Base-by-base conservation (phyloP, 2,888 invertebrate species). In the Thereva unica region DNA sequence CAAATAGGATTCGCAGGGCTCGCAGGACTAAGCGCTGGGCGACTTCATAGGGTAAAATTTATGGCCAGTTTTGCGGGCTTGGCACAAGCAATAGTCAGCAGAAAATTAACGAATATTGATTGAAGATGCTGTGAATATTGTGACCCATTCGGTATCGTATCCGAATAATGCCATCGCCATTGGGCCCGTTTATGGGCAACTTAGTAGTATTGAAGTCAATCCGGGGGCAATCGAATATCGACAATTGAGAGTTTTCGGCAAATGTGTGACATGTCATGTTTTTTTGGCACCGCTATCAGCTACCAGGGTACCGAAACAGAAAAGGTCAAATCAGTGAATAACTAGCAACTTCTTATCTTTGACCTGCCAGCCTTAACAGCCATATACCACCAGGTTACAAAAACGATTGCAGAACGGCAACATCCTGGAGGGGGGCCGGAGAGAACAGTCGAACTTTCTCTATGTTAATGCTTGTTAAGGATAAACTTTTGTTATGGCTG, bases 81-180 rank as follows among this genome's bases (percentile, higher is more conserved):
- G 57, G 57, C 57, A 57, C 57, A 57, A 45, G 34, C 45, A 37
- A 57, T 44, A 44, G 57, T 57, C 57, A 57, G 57, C 57, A 57
- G 34, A 57, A 57, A 57, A 57, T 57, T 57, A 57, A 57, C 57
- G 57, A 57, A 57, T 57, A 57, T 57, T 44, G 57, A 45, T 12
- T 37, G 44, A 45, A 37, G 45, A 57, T 57, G 57, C 42, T 57
- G 45, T 38, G 37, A 2, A 10, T 6, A 12, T 40, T 35, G 54
- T 34, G 53, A 41, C 40, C 55, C 42, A 40, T 50, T 6, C 5
- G n/a, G 34, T 35, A 34, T 6, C 40, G 38, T 57, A 34, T 9
- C 34, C 12, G 45, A 49, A 41, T 52, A 52, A 52, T 52, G 10
- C 34, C 52, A 41, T 41, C 12, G 23, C 38, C 5, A 10, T 10